Conservation (phyloP, 2,113 vertebrate genomes). For the Mastomys natalensis region DNA sequence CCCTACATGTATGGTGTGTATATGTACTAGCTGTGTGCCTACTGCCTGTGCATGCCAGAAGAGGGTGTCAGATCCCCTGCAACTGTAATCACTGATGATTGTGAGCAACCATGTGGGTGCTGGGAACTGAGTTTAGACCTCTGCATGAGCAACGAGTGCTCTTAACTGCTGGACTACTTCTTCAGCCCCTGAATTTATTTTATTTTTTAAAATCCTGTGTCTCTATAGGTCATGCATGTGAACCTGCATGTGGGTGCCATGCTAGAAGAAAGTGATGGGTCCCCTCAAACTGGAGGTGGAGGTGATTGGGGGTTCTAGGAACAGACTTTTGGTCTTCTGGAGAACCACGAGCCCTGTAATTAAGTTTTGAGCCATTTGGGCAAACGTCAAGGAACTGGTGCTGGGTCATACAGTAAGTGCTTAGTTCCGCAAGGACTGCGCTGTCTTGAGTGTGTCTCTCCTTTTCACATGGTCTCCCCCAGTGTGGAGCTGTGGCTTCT, state of each 20-base stretch:
- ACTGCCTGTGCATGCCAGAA: neutral
- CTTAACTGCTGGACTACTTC: neutral
- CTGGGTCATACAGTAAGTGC: neutral
- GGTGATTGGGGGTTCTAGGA: neutral
- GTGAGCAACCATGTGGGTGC: neutral
- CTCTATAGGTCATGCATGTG: rapidly evolving
- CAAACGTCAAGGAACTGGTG: neutral
- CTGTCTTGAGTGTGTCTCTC: neutral
- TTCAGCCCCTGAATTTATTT: neutral
- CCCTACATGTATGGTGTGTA: neutral
- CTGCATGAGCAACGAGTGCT: neutral
- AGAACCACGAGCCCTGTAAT: neutral
- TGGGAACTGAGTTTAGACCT: neutral
- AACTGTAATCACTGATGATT: neutral
- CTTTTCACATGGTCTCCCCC: neutral
- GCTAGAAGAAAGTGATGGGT: neutral
- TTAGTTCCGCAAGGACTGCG: neutral
- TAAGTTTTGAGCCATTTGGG: conserved; percentile 18
- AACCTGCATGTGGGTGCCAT: neutral
- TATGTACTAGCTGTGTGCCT: neutral
- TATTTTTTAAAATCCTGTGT: neutral
- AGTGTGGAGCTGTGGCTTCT: neutral
- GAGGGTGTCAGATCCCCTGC: neutral
- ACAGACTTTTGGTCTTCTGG: neutral
- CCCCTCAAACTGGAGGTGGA: neutral